Base-by-base conservation (phyloP, 2,113 vertebrate genomes). In the Sphaerodactylus townsendi region DNA sequence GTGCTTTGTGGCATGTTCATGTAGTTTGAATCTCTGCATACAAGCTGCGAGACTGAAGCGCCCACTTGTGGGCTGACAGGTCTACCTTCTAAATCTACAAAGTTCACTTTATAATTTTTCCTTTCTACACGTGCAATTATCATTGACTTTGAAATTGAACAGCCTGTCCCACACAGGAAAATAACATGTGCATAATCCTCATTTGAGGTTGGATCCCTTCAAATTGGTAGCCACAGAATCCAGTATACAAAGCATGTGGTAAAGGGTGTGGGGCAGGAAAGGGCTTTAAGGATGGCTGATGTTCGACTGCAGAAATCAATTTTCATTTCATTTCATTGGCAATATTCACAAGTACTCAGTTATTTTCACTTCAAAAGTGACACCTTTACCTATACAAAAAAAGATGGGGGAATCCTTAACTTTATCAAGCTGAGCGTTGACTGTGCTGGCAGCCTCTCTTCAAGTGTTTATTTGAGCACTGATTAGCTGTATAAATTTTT, bases 391-490 rank as follows among this genome's bases (percentile, higher is more conserved):
- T 25, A 46, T 83, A 87, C n/a, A 62, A 8, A 76, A 62, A 62
- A 25, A 23, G 78, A 23, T n/a, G n/a, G n/a, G 23, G 5, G 19
- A 23, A 82, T 77, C 33, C 7, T 8, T 9, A 81, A 17, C 2
- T 84, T 84, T 79, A 71, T 37, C 53, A 66, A 44, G 66, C 71
- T 25, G 77, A 86, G 83, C 85, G 81, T 65, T 86, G n/a, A 77
- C 53, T 17, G 4, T 10, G 33, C 72, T 80, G 70, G 30, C 46
- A 46, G 70, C 53, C 86, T n/a, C 50, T 77, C 35, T 25, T 87
- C 79, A 71, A 79, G 79, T 65, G 46, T 86, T 91, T 90, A 82
- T 80, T 74, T 84, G 15, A 83, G 37, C 77, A 79, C 33, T 84
- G 88, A 77, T 50, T 72, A 77, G 50, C 33, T 46, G 64, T 77